A percentile compares a stretch with the other conserved stretches of the same genome.
These are phyloP conservation scores for Hemistola chrysoprasaria DNA, from an alignment of 2,888 invertebrate genomes.

Conservation along the genomic window DNA sequence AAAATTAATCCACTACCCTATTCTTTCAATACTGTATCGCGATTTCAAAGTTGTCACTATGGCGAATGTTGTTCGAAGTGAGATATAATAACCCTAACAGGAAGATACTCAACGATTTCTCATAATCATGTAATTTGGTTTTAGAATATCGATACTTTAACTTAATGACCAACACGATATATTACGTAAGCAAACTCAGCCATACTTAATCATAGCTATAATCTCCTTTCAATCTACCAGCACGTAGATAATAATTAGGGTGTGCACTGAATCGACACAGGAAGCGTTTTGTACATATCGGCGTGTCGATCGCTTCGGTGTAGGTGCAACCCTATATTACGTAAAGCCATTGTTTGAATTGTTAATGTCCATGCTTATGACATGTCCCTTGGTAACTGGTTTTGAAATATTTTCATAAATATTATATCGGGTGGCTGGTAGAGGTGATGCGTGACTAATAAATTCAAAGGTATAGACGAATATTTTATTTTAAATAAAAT, in stretches of 20 bases:
- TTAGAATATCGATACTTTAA: conserved; percentile 10
- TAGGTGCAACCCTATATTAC: conserved; percentile 48
- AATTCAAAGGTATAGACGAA: too few species aligned
- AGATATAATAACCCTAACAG: too few species aligned
- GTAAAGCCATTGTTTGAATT: conserved; percentile 27
- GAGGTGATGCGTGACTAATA: too few species aligned
- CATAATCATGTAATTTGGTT: too few species aligned
- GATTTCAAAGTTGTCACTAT: too few species aligned
- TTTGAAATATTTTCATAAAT: too few species aligned
- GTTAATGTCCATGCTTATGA: conserved; percentile 27
- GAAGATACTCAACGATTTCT: too few species aligned
- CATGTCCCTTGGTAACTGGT: conserved; percentile 4
- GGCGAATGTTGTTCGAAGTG: too few species aligned
- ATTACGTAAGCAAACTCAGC: conserved; percentile 45
- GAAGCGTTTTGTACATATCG: conserved; percentile 72
- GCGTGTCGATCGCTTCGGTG: conserved; percentile 50
- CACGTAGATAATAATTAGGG: conserved; percentile 70
- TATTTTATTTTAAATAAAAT: too few species aligned
- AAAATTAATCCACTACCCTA: too few species aligned
- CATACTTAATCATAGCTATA: conserved; percentile 63
- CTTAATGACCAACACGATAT: conserved; percentile 13
- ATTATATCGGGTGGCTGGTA: too few species aligned
- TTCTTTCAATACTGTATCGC: too few species aligned
- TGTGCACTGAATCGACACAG: conserved; percentile 49
- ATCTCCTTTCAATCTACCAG: conserved; percentile 63